Evolutionary conservation across 2,888 invertebrate species (phyloP), one percentile per base, ranked within the genome.

Genomic region (Amphipoea oculea): DNA sequence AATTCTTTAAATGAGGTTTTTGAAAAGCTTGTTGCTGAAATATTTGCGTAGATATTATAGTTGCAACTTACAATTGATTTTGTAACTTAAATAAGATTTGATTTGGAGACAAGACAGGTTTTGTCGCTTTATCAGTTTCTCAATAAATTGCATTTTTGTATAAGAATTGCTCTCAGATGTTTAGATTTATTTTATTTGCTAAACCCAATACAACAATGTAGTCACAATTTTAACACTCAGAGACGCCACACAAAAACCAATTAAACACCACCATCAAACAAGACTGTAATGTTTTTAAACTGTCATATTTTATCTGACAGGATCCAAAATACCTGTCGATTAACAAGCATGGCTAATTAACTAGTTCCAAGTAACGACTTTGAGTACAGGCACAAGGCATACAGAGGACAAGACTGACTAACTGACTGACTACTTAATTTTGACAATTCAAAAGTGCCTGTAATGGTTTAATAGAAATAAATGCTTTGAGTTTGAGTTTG

Each of bases 1-100:
- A 82, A 42, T 69, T 36, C 20, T 62, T 0, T 29, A 51, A 85
- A 84, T 86, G 20, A 76, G 73, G 62, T 80, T 77, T 83, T 77
- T 29, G 36, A 83, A 76, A 83, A 83, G 57, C 12, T 48, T 3
- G 0, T 83, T 72, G 4, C 14, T n/a, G 63, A 45, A 73, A 71
- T 84, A 65, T 86, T 79, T 78, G 67, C 65, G 66, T 62, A 67
- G 66, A 66, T 62, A 36, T 36, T 36, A 36, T 36, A 62, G 66
- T 71, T 78, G 54, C 29, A 62, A 68, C 23, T 62, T 68, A n/a
- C 54, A 63, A 63, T 78, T 62, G 29, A 62, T 63, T 83, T 78
- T 36, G 40, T 67, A 54, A 77, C 14, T 57, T 45, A 60, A 82
- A 36, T 65, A 42, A 5, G 40, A 62, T 76, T 82, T 69, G n/a